These are phyloP conservation scores for Athalia cordata DNA, from an alignment of 2,888 invertebrate species.

Conservation along the genomic window DNA sequence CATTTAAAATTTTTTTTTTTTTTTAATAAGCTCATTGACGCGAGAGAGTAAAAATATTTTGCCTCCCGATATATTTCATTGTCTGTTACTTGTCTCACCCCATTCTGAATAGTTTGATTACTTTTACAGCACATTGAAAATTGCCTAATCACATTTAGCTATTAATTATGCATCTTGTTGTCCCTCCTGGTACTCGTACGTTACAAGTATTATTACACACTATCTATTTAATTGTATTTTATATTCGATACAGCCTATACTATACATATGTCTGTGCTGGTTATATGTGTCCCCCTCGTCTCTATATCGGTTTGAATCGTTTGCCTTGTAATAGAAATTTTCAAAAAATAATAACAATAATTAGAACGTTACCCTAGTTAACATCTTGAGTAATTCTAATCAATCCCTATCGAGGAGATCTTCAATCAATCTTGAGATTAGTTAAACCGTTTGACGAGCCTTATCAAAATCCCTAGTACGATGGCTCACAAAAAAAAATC, in stretches of 20 bases:
- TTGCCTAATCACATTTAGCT: no score
- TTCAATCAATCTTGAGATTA: no score
- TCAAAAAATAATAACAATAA: neutral
- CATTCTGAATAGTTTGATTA: conserved; percentile 18
- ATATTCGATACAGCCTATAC: neutral
- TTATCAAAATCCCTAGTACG: neutral
- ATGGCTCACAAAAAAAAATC: neutral
- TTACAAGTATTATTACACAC: conserved; percentile 4
- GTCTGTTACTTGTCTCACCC: neutral
- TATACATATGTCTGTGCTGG: conserved; percentile 47
- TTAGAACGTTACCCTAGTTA: no score
- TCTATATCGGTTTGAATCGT: conserved; percentile 56
- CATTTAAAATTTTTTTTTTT: neutral
- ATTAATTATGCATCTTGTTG: conserved; percentile 31
- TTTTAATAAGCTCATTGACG: no score
- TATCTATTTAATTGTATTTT: neutral
- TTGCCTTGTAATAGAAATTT: neutral
- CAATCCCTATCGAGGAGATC: no score
- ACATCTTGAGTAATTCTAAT: no score
- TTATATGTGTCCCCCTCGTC: conserved; percentile 48
- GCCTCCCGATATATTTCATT: no score
- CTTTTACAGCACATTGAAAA: neutral
- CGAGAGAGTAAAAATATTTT: no score
- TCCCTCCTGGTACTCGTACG: neutral
- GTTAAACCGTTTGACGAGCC: no score